Evolutionary conservation across 2,113 vertebrate species (phyloP), one percentile per base, ranked within the genome.

Genomic region (Fulica atra): DNA sequence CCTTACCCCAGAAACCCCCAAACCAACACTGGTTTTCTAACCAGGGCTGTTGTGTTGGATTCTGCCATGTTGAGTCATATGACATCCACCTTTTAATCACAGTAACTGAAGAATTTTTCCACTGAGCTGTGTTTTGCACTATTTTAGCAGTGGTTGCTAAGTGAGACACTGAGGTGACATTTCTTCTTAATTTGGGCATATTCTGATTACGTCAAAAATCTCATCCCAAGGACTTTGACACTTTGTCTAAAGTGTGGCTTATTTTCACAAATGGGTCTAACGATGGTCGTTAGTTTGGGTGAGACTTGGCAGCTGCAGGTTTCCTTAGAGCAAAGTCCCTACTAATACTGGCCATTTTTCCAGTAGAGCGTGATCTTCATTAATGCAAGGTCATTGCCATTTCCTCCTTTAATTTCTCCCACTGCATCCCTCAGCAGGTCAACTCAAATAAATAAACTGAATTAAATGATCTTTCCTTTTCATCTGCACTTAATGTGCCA

Each of bases 261-360:
- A 29, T 93, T 94, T 85, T 92, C 86, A 56, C 60, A 53, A 94
- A 65, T 54, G 88, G 59, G 6, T 64, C 21, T 95, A 93, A 90
- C 92, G 96, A 63, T 16, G 19, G 91, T 95, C 94, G 93, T 97
- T 95, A 95, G 94, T 96, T 94, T 87, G 93, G 94, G 96, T 86
- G 72, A 86, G 85, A 51, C 48, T 80, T 11, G 24, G 79, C 60
- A 87, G 85, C 95, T 96, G 96, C 88, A 23, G 56, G 88, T 95
- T 96, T 96, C 87, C 87, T 95, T 60, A 59, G 76, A 92, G 87
- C 82, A 70, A 81, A 94, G 35, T 48, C 64, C 28, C 36, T 38
- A 10, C 92, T 96, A 87, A 56, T 25, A 12, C 16, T 16, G 87
- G 44, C 71, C 84, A 23, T 83, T 83, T 60, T 88, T 97, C 85